Evolutionary conservation across 2,888 invertebrate species (phyloP).

Genomic region (Eretmocerus hayati): DNA sequence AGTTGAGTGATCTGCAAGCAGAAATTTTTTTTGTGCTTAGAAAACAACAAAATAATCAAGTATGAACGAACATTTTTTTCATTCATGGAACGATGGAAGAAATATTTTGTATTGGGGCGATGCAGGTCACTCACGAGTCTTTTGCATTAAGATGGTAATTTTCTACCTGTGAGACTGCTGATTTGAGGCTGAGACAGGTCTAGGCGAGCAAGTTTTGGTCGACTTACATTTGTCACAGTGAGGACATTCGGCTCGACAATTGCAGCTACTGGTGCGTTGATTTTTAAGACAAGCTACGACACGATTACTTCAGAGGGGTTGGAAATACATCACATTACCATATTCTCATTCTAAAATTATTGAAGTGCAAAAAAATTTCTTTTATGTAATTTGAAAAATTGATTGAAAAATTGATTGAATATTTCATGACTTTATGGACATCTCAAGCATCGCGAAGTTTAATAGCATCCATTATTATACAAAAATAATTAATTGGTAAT

Average conservation of each 20-base stretch:
- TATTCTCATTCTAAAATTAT: too few species aligned
- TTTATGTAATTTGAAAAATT: too few species aligned
- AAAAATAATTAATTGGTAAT: too few species aligned
- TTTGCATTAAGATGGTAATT: neutral
- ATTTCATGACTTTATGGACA: too few species aligned
- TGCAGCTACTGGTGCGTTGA: neutral
- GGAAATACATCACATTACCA: neutral
- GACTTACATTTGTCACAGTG: neutral
- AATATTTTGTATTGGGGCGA: neutral
- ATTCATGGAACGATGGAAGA: neutral
- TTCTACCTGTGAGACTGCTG: slow-evolving; percentile 14
- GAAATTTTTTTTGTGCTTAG: too few species aligned
- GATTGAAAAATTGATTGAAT: too few species aligned
- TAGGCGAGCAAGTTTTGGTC: neutral
- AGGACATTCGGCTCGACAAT: neutral
- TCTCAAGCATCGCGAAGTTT: too few species aligned
- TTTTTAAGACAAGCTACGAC: slow-evolving; percentile 8
- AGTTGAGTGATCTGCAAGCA: slow-evolving; percentile 42
- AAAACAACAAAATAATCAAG: too few species aligned
- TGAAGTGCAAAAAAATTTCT: too few species aligned
- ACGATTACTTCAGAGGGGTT: slow-evolving; percentile 13
- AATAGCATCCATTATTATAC: too few species aligned
- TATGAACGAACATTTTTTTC: neutral
- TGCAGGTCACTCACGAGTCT: too few species aligned
- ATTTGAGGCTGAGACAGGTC: neutral